Evolutionary conservation across 2,888 invertebrate species (phyloP).

Genomic region (Plebejus melissa): DNA sequence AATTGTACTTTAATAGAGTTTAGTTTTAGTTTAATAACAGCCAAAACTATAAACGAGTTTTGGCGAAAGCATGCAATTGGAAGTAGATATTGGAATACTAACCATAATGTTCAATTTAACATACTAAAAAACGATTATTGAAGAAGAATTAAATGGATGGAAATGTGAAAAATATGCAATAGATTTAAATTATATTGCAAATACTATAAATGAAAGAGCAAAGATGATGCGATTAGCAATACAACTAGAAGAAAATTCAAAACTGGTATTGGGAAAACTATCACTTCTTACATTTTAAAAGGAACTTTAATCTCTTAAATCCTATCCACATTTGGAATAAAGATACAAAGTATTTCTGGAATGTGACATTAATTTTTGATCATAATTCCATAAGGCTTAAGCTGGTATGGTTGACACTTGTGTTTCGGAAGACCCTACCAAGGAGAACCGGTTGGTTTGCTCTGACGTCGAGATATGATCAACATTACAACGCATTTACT

Average conservation of each 20-base stretch:
- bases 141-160: no score
- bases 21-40: no score
- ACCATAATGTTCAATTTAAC: background rate
- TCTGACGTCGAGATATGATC: slow-evolving; percentile 39
- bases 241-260: background rate
- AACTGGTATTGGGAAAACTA: background rate
- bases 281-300: background rate
- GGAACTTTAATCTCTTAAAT: background rate
- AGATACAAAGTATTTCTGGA: background rate
- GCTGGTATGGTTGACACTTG: slow-evolving; percentile 4
- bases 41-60: background rate
- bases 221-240: no score
- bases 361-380: background rate
- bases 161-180: background rate
- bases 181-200: no score
- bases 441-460: slow-evolving; percentile 54
- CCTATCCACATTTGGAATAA: background rate
- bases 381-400: slow-evolving; percentile 17
- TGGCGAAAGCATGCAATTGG: background rate
- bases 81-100: no score
- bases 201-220: no score
- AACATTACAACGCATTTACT: slow-evolving; percentile 33
- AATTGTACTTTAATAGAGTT: background rate
- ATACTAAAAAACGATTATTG: background rate
- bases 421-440: slow-evolving; percentile 49